Base-by-base conservation (phyloP, 1,140 invertebrate genomes). In the Anastatus disparis region DNA sequence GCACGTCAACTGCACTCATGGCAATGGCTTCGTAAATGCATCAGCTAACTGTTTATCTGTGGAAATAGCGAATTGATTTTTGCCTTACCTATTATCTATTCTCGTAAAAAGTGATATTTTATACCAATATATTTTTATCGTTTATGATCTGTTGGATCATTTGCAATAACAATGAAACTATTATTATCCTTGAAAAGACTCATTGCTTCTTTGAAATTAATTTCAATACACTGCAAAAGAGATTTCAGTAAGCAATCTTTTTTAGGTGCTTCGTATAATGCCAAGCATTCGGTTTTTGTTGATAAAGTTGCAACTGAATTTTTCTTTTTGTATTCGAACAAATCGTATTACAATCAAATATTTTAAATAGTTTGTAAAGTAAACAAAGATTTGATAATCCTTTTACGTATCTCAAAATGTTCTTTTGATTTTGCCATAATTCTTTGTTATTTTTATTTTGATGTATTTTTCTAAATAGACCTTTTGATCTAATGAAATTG, bases 281-380 rank as follows among this genome's bases (percentile, higher is more conserved):
- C 77, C 63, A 84, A 72, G 50, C 76, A 77, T 68, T 81, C 78
- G 3, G 78, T 76, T 74, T 81, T 73, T n/a, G 75, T 77, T 6
- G 77, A 82, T 20, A 78, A 85, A 20, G 75, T 58, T 40, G 79
- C 77, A 2, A 84, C 78, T 15, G 74, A 76, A 42, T 44, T 27
- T 59, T 85, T 70, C 74, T 79, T 62, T 75, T 76, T 27, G 77
- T 78, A 64, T 42, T 64, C 81, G 81, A 79, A 22, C 48, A n/a
- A n/a, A n/a, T n/a, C n/a, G n/a, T n/a, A n/a, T n/a, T n/a, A n/a
- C n/a, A n/a, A n/a, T n/a, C n/a, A 56, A 24, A 81, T 69, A 75
- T 31, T 66, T 71, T 72, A 56, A 76, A 74, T 12, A 77, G 71
- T 50, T 20, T 56, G 55, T 78, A 78, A 29, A 38, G 71, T 63